Evolutionary conservation across 2,113 vertebrate genomes (phyloP), one percentile per base, ranked within the genome.

Genomic region (Cariama cristata): DNA sequence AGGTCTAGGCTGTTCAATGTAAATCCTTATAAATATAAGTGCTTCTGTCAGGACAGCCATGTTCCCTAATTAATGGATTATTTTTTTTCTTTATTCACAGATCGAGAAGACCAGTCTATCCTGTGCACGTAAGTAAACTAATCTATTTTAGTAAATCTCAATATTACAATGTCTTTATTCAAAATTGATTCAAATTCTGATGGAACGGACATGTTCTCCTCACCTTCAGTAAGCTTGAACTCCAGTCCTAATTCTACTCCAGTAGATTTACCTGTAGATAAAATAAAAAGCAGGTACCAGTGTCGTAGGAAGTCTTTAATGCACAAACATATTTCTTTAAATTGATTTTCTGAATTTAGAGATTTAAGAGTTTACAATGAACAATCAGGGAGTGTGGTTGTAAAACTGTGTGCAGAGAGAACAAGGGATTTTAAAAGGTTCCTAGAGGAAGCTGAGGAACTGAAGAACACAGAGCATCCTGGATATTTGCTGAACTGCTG

Each of bases 81-180:
- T 50, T 87, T 77, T 97, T 95, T 85, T 95, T 49, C 89, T 96
- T 98, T 97, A 21, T 97, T 94, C 47, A 56, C 98, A 99, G 99
- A 99, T 97, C 99, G 99, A 71, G 99, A 99, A 97, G 99, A 99
- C 96, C 99, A 99, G 98, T 99, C 99, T 73, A 99, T 99, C 95
- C 98, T 99, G 42, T 99, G 99, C 99, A 99, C 99, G 99, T 99
- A 98, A 99, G 99, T 99, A 90, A 94, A 82, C 11, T 24, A 15
- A 80, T 17, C 28, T 82, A 11, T 88, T 91, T 85, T 53, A 44
- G 33, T 56, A 5, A 40, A 32, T 74, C 30, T 77, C 77, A 69
- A 7, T 72, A 40, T 56, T 38, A 82, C 28, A 22, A 27, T 64
- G 10, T 44, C 33, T 86, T 56, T 67, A 55, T 88, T 55, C 27